A percentile compares a stretch with the other conserved stretches of the same genome.
These are phyloP conservation scores for Phasianus colchicus DNA, from an alignment of 2,113 vertebrate species.

Conservation along the genomic window DNA sequence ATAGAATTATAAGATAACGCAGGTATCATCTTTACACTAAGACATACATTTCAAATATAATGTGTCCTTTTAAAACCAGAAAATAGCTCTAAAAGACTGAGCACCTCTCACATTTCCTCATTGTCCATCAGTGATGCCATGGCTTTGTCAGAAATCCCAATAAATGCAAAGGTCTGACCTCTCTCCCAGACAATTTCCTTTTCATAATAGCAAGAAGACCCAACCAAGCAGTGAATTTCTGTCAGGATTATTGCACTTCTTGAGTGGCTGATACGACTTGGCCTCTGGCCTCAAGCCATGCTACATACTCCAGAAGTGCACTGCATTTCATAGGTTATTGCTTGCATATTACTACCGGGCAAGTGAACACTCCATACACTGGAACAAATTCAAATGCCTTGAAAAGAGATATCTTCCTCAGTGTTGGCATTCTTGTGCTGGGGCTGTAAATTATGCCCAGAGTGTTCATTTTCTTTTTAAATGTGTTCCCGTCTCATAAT, in stretches of 20 bases:
- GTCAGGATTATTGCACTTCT: conserved; percentile 45
- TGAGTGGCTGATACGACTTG: conserved; percentile 13
- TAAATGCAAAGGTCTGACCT: conserved; percentile 14
- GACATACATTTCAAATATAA: not conserved
- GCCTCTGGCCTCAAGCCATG: conserved; percentile 37
- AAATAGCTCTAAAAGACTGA: not conserved
- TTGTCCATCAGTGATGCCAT: not conserved
- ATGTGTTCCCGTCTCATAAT: conserved; percentile 70
- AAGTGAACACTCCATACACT: conserved; percentile 11
- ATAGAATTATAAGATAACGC: not conserved
- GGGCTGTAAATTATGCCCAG: conserved; percentile 64
- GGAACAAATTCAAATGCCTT: conserved; percentile 33
- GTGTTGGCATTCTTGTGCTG: conserved; percentile 23
- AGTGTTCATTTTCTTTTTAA: conserved; percentile 71
- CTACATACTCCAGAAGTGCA: not conserved
- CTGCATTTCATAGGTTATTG: conserved; percentile 20
- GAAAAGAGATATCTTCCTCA: conserved; percentile 38
- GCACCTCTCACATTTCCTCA: not conserved
- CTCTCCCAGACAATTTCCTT: conserved; percentile 20
- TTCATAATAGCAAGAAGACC: conserved; percentile 31
- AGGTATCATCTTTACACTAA: not conserved
- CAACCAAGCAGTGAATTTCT: conserved; percentile 39
- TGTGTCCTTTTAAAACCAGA: not conserved
- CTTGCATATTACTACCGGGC: not conserved
- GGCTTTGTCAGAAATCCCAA: not conserved